phyloP scores from a whole-genome alignment of 2,888 invertebrate species.

The Notodonta ziczac region DNA sequence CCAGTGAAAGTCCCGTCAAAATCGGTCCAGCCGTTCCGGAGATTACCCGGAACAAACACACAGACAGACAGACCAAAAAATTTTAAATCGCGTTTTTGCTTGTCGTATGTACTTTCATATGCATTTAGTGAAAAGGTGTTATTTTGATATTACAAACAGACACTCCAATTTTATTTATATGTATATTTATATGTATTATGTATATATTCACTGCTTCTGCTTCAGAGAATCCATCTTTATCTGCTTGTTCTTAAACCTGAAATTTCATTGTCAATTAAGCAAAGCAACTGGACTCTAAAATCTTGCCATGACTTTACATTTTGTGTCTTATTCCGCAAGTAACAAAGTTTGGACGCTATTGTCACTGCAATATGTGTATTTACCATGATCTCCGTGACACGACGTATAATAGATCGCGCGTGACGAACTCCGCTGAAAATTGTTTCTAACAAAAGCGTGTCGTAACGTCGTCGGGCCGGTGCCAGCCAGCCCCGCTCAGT shows the following conservation, averaged over 20 bases:
- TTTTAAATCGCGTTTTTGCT: too few species aligned
- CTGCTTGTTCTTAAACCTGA: background rate
- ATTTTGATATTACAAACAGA: too few species aligned
- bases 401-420: constrained; percentile 47
- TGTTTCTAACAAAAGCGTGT: constrained; percentile 67
- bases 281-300: background rate
- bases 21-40: too few species aligned
- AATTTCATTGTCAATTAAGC: background rate
- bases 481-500: constrained; percentile 69
- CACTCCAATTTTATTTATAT: too few species aligned
- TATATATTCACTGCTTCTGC: too few species aligned
- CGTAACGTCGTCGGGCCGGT: constrained; percentile 55
- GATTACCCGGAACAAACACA: too few species aligned
- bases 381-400: constrained; percentile 35
- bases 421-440: constrained; percentile 59
- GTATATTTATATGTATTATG: too few species aligned
- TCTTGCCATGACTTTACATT: background rate
- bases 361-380: constrained; percentile 16
- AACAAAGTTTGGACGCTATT: background rate
- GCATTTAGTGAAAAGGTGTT: too few species aligned
- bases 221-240: background rate
- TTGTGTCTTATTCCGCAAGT: background rate
- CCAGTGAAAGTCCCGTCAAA: too few species aligned
- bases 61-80: too few species aligned
- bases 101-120: too few species aligned